Evolutionary conservation across 2,888 invertebrate genomes (phyloP).

Genomic region (Aporophyla lueneburgensis): DNA sequence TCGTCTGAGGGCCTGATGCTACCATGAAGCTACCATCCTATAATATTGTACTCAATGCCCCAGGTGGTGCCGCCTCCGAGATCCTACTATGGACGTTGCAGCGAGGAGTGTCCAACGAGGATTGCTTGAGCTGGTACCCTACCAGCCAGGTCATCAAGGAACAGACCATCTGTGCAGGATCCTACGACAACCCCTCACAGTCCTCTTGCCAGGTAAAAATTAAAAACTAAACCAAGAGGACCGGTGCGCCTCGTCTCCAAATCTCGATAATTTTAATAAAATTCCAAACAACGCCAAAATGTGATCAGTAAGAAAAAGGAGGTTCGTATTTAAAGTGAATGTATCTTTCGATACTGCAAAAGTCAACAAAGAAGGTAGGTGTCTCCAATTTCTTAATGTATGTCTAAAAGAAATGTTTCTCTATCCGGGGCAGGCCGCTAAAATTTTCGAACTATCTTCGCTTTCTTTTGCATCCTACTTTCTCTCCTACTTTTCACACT

Average conservation of each 20-base stretch:
- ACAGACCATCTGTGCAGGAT: constrained; percentile 81
- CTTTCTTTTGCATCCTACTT: neutral
- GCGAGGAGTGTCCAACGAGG: constrained; percentile 79
- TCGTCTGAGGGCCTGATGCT: neutral
- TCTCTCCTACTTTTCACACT: neutral
- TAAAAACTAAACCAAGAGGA: neutral
- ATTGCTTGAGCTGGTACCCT: constrained; percentile 79
- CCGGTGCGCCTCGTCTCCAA: neutral
- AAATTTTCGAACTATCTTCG: too few species aligned
- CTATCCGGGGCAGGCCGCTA: neutral
- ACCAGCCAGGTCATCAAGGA: constrained; percentile 72
- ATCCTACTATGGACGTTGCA: constrained; percentile 87
- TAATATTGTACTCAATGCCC: neutral
- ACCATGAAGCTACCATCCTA: neutral
- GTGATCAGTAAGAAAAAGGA: neutral
- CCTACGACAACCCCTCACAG: constrained; percentile 82
- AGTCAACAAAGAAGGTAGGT: neutral
- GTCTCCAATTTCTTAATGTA: neutral
- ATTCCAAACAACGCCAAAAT: neutral
- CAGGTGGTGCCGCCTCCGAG: constrained; percentile 82
- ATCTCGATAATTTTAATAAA: neutral
- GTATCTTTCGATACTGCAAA: neutral
- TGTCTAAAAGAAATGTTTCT: neutral
- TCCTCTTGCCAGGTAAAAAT: constrained; percentile 82
- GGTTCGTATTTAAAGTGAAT: too few species aligned